Evolutionary conservation across 2,113 vertebrate genomes (phyloP), one percentile per base, ranked within the genome.

Genomic region (Pseudopodoces humilis): DNA sequence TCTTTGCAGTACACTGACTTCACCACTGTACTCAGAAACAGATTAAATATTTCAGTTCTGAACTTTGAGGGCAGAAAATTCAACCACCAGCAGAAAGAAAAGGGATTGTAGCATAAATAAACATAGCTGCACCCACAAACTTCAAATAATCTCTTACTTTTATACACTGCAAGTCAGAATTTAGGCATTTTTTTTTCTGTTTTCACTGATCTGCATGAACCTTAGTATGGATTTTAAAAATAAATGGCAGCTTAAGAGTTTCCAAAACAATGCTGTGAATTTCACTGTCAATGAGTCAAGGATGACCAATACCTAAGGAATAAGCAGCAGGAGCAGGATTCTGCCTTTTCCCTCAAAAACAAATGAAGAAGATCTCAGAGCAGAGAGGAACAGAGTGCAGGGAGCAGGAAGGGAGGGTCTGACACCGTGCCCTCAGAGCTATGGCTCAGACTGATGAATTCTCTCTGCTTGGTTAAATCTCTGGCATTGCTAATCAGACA

Each of bases 401-500:
- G 6, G 68, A 92, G 71, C 4, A 1, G 81, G 47, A 72, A 94
- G 87, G 95, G 94, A 91, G 78, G 93, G 86, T 68, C 92, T 95
- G 94, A 97, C 96, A 89, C 71, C 0, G 0, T 90, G 92, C 90
- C 93, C 92, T 90, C 71, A 46, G 88, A 93, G 95, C 94, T 80
- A 27, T 33, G 69, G 67, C 95, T 96, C 92, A 49, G 76, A 49
- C 86, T 89, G 79, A 96, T 94, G 95, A 95, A 95, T 96, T 90
- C 95, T 94, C 90, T 79, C 88, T 92, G 93, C 96, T 96, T 92
- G 56, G 86, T 88, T 96, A 96, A 96, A 95, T 83, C 93, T 94
- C 94, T 96, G 87, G 92, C 93, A 93, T 89, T 90, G 75, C 95
- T 94, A 96, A 95, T 90, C 95, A 97, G 90, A 92, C 95, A 91